A percentile compares a stretch with the other conserved stretches of the same genome.
These are phyloP conservation scores for Phortica okadai DNA, from an alignment of 2,888 invertebrate species.

Conservation along the genomic window DNA sequence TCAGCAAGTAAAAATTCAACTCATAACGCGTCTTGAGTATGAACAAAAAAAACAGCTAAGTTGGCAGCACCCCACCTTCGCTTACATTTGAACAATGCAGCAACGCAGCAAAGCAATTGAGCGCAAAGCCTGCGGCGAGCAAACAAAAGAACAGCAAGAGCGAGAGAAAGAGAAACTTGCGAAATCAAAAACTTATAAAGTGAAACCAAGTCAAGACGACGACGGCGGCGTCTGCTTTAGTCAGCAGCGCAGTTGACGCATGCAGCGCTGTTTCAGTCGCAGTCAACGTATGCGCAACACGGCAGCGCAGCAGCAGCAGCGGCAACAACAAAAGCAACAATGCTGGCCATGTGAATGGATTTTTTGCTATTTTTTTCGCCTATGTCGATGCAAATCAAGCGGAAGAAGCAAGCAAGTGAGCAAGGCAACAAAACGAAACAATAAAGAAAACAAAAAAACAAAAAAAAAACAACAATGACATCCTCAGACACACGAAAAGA, in stretches of 20 bases:
- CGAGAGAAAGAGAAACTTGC: slow-evolving; percentile 1
- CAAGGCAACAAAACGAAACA: not conserved
- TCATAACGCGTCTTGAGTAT: not conserved
- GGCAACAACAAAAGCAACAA: slow-evolving; percentile 10
- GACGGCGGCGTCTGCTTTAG: slow-evolving; percentile 37
- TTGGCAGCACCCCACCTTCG: not conserved
- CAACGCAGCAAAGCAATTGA: slow-evolving; percentile 40
- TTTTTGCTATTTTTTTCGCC: not conserved
- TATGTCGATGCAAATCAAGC: slow-evolving; percentile 12
- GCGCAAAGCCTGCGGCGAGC: slow-evolving; percentile 56
- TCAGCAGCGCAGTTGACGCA: slow-evolving; percentile 38
- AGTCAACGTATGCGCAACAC: slow-evolving; percentile 36
- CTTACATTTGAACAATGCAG: slow-evolving; percentile 12
- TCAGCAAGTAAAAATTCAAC: not conserved
- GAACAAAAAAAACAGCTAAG: not conserved
- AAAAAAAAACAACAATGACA: not conserved
- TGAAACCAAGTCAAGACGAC: slow-evolving; percentile 23
- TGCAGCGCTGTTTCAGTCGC: slow-evolving; percentile 38
- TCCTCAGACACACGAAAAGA: slow-evolving; percentile 40
- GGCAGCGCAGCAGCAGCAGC: slow-evolving; percentile 29
- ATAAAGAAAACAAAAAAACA: slow-evolving; percentile 6
- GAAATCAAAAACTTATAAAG: slow-evolving; percentile 62
- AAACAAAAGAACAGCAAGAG: slow-evolving; percentile 65
- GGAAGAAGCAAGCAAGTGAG: not conserved
- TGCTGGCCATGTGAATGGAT: not conserved